Evolutionary conservation across 2,113 vertebrate genomes (phyloP), one percentile per base, ranked within the genome.

Genomic region (Danionella cerebrum): DNA sequence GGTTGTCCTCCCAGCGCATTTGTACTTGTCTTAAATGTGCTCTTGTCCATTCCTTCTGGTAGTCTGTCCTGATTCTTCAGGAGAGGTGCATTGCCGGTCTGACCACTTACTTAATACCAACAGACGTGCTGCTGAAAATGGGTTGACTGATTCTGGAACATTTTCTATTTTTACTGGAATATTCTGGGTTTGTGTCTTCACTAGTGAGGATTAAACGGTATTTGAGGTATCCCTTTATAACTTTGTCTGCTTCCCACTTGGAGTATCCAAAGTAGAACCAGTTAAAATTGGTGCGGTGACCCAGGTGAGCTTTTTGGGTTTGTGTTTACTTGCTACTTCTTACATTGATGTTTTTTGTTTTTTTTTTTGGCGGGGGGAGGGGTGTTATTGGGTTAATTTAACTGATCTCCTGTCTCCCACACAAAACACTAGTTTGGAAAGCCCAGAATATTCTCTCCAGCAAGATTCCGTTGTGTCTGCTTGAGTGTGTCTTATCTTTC

Each of bases 1-100:
- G 48, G 62, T 74, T 70, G 48, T 75, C 55, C 41, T 66, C 25
- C 57, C 39, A 60, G 39, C 25, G 6, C 25, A 60, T 21, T 25
- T 60, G 57, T 62, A 39, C 33, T n/a, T 33, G 48, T 54, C 63
- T 67, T 70, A 57, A 39, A 73, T 67, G 67, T 76, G 67, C 44
- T 71, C 19, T 53, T 48, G 65, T 64, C 36, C 39, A 60, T 54
- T 52, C 69, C 72, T 67, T 31, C 63, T 24, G 54, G 62, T 50
- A 44, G 31, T 47, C 51, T 35, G 50, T 35, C 71, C 65, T 24
- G 53, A 45, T 63, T 45, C 24, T 33, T 42, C 35, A 65, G 35
- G 63, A 33, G 12, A 51, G 59, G 36, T 13, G 18, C 53, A 29
- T 12, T 50, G 54, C 66, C 66, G 22, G 33, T 65, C 58, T 52